These are phyloP conservation scores for Bedellia somnulentella DNA, from an alignment of 2,888 invertebrate genomes.

Conservation along the genomic window DNA sequence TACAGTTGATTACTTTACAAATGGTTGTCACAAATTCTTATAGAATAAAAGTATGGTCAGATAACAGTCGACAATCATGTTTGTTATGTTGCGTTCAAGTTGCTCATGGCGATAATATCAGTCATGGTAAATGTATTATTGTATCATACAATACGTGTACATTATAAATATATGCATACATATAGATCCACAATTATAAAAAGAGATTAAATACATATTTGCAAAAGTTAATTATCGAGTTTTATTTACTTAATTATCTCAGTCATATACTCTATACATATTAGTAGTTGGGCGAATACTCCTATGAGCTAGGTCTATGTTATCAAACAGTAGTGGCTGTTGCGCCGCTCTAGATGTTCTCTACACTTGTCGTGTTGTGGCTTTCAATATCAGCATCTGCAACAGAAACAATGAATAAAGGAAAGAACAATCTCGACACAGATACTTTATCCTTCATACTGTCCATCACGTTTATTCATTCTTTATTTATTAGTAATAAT, in stretches of 20 bases:
- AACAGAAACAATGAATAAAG: no score
- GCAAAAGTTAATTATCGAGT: slow-evolving; percentile 55
- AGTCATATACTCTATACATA: no score
- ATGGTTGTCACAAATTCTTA: slow-evolving; percentile 22
- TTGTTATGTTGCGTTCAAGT: slow-evolving; percentile 28
- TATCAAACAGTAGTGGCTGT: no score
- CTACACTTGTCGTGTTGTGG: slow-evolving; percentile 44
- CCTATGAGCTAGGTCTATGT: no score
- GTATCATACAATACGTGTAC: slow-evolving; percentile 57
- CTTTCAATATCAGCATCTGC: slow-evolving; percentile 63
- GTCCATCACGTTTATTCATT: no score
- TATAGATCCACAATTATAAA: slow-evolving; percentile 63
- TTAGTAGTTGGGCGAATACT: no score
- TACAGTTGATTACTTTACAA: slow-evolving; percentile 27
- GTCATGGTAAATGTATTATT: slow-evolving; percentile 41
- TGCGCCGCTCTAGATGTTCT: no score
- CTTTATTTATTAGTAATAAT: no score
- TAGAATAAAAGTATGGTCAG: slow-evolving; percentile 14
- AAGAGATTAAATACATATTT: slow-evolving; percentile 59
- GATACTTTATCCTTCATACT: no score
- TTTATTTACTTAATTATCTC: slow-evolving; percentile 37
- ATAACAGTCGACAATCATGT: no score
- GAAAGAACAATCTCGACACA: no score
- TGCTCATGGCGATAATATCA: slow-evolving; percentile 12
- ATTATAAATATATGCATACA: slow-evolving; percentile 46